A percentile compares a stretch with the other conserved stretches of the same genome.
phyloP scores from a whole-genome alignment of 1,140 invertebrate species.

The Telenomus remus region DNA sequence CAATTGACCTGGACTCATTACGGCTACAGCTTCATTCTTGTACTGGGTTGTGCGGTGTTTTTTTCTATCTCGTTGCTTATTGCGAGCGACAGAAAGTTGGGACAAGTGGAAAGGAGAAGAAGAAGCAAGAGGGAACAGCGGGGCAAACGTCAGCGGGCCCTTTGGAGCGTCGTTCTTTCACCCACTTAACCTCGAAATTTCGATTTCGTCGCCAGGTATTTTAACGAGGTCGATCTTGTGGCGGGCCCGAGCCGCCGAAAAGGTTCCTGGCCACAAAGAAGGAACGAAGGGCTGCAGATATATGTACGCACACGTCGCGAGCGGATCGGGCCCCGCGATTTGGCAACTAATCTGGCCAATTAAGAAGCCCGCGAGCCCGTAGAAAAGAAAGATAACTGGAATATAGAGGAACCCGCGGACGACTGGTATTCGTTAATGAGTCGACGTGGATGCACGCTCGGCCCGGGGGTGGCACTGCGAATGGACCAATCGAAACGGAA shows the following conservation, averaged over 20 bases:
- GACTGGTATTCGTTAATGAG: constrained; percentile 75
- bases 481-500: constrained; percentile 70
- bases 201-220: constrained; percentile 74
- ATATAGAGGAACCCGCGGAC: constrained; percentile 58
- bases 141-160: constrained; percentile 42
- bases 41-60: constrained; percentile 33
- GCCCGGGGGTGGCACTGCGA: constrained; percentile 50
- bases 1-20: constrained; percentile 43
- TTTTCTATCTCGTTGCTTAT: constrained; percentile 14
- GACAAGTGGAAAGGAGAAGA: no score
- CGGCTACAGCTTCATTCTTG: constrained; percentile 42
- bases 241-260: constrained; percentile 41
- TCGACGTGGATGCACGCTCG: constrained; percentile 54
- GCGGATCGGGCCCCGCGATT: constrained; percentile 63
- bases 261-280: constrained; percentile 31
- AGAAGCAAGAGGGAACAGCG: constrained; percentile 13
- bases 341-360: constrained; percentile 73
- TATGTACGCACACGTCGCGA: constrained; percentile 47
- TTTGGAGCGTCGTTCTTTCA: constrained; percentile 57
- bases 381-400: constrained; percentile 58
- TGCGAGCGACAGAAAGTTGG: constrained; percentile 38
- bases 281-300: constrained; percentile 29
- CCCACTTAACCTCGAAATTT: constrained; percentile 74
- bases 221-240: constrained; percentile 74
- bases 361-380: constrained; percentile 65